Conservation (phyloP, 2,888 invertebrate species). For the Tricholauxania praeusta region DNA sequence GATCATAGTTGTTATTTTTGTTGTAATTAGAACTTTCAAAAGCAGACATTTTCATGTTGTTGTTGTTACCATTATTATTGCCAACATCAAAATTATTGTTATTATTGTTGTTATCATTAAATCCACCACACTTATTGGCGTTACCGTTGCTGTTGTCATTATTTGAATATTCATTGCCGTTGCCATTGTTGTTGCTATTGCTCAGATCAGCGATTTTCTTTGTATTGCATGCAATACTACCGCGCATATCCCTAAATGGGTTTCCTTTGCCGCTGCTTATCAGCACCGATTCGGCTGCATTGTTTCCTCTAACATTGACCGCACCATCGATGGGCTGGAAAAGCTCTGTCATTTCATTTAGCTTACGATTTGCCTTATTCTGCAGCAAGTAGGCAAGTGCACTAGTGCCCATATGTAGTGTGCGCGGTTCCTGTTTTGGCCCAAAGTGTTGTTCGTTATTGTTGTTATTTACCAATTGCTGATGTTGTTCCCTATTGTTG, state of each 20-base stretch:
- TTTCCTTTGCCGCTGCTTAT: not conserved
- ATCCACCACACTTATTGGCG: not conserved
- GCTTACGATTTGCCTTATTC: no score
- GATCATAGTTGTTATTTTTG: not conserved
- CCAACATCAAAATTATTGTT: slow-evolving; percentile 3
- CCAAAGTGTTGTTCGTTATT: not conserved
- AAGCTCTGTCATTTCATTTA: no score
- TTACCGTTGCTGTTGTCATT: slow-evolving; percentile 11
- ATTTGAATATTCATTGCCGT: not conserved
- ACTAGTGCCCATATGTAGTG: no score
- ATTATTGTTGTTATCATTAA: not conserved
- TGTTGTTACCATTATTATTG: slow-evolving; percentile 12
- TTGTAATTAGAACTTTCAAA: not conserved
- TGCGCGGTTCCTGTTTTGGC: no score
- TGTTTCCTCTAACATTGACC: no score
- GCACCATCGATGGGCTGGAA: no score
- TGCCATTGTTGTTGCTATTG: slow-evolving; percentile 12
- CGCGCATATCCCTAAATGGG: not conserved
- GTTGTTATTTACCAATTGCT: not conserved
- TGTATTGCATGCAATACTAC: slow-evolving; percentile 5
- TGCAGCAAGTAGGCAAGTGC: no score
- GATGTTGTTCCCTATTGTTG: not conserved
- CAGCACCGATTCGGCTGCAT: no score
- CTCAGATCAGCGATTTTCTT: slow-evolving; percentile 23
- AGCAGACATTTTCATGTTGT: not conserved